These are phyloP conservation scores for Denticeps clupeoides DNA, from an alignment of 2,797 vertebrate species.

Conservation along the genomic window DNA sequence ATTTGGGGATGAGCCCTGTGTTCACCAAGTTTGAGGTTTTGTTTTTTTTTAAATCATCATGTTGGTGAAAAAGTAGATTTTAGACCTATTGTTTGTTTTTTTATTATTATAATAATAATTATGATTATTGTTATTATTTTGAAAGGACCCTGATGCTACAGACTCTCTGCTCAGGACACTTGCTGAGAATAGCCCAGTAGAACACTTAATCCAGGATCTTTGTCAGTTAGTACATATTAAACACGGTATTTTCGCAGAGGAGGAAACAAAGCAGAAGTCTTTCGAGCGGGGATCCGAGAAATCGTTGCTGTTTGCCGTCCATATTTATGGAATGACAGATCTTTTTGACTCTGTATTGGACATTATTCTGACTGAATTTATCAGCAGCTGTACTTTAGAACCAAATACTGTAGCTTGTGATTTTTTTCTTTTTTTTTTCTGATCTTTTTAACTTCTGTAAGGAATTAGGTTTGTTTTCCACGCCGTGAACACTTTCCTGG, in stretches of 20 bases:
- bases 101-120: constrained; percentile 10
- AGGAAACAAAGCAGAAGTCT: constrained; percentile 17
- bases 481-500: no score
- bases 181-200: constrained; percentile 35
- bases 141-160: constrained; percentile 41
- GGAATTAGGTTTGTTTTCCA: no score
- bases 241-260: constrained; percentile 16
- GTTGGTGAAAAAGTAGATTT: constrained; percentile 30
- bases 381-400: constrained; percentile 11
- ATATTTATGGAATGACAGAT: constrained; percentile 19
- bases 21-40: no score
- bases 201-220: constrained; percentile 24
- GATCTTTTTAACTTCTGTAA: no score
- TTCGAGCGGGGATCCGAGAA: constrained; percentile 29
- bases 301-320: constrained; percentile 41
- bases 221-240: constrained; percentile 31
- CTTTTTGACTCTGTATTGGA: background rate
- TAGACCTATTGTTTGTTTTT: constrained; percentile 45
- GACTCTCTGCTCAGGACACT: constrained; percentile 57
- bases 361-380: background rate
- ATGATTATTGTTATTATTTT: constrained; percentile 12
- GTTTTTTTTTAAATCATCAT: constrained; percentile 31
- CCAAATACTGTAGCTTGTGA: constrained; percentile 8
- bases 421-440: background rate
- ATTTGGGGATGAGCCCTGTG: constrained; percentile 27